Evolutionary conservation across 2,888 invertebrate species (phyloP).

Genomic region (Phyllotreta striolata): DNA sequence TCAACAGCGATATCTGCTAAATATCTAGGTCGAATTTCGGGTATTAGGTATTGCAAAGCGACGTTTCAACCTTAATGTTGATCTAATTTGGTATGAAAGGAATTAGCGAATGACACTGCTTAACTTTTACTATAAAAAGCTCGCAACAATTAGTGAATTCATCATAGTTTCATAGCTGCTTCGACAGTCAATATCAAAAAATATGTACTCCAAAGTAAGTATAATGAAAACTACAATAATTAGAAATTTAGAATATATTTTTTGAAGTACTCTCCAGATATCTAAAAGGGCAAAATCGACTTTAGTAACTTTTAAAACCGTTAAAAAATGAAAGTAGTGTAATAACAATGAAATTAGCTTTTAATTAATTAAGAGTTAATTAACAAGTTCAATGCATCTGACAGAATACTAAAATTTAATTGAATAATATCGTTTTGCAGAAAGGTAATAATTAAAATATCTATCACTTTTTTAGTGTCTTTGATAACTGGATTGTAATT

Average conservation of each 20-base stretch:
- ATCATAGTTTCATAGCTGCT: too few species aligned
- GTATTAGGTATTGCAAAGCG: neutral
- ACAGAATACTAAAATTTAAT: neutral
- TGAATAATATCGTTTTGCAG: too few species aligned
- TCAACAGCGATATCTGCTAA: constrained; percentile 4
- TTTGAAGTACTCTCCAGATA: too few species aligned
- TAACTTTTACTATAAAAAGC: neutral
- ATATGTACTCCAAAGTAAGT: constrained; percentile 23
- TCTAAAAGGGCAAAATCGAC: too few species aligned
- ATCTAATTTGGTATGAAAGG: constrained; percentile 13
- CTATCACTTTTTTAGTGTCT: too few species aligned
- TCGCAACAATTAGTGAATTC: too few species aligned
- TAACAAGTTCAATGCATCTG: neutral
- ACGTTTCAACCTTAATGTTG: constrained; percentile 3
- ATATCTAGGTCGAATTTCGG: constrained; percentile 17
- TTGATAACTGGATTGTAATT: too few species aligned
- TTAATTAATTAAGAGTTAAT: neutral
- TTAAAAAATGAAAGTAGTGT: too few species aligned
- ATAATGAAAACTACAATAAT: neutral
- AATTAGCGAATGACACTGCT: neutral
- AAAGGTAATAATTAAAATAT: too few species aligned
- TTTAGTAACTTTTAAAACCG: too few species aligned
- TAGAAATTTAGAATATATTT: neutral
- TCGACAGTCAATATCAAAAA: constrained; percentile 1
- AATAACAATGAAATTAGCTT: too few species aligned